Base-by-base conservation (phyloP, 2,113 vertebrate species). In the Eretmochelys imbricata region DNA sequence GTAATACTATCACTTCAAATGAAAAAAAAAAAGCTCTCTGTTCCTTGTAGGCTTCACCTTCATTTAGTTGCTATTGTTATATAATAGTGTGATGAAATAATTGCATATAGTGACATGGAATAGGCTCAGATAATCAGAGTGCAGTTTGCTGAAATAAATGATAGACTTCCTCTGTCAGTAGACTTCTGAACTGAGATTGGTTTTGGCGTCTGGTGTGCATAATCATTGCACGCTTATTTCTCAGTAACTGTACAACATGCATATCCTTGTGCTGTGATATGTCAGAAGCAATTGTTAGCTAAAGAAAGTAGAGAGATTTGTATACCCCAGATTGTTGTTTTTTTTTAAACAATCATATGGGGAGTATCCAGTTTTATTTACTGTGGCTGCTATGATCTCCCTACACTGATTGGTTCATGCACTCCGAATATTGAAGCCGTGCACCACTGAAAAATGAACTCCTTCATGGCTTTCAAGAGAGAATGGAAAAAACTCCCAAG, bases 301-400 rank as follows among this genome's bases (percentile, higher is more conserved):
- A 35, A 90, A 80, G 38, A 42, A 3, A 83, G 19, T 10, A 93
- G 85, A 78, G 5, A 2, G 87, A 16, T 10, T 35, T 0, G 1
- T 8, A 4, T 42, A 48, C 1, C n/a, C 31, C 17, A 5, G 4
- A 69, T 8, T 42, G 88, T 19, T 76, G n/a, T 76, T 51, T 24
- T 3, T 65, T 42, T 42, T 42, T 42, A 87, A 87, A 6, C 17
- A 20, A 53, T 53, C 17, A 53, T 53, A 53, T 0, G 22, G 31
- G 29, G 6, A 31, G 5, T 65, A 65, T 14, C 29, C 31, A 17
- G 62, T 65, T 65, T 24, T 38, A 38, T 2, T 65, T n/a, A 55
- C 12, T 84, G 81, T 19, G 29, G 62, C 2, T 6, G 50, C 1
- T 57, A 9, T 0, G 7, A 0, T 9, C 3, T 0, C 81, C 82